Evolutionary conservation across 1,140 invertebrate genomes (phyloP).

Genomic region (Adelges cooleyi): DNA sequence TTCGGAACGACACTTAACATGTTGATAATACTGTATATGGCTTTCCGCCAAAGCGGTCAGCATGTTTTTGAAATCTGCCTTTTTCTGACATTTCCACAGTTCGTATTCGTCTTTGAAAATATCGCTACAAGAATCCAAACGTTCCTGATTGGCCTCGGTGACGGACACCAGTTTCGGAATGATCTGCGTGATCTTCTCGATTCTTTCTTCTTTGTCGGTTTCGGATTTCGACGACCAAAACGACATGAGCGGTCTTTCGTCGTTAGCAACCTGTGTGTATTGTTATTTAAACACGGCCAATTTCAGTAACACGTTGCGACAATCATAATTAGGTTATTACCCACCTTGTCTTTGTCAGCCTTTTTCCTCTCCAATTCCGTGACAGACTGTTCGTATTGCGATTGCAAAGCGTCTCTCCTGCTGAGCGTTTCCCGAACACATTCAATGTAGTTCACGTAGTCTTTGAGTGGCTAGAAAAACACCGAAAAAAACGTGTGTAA

Average conservation of each 20-base stretch:
- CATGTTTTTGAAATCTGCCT: constrained; percentile 53
- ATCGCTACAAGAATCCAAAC: constrained; percentile 58
- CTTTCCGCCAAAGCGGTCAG: constrained; percentile 52
- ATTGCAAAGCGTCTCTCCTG: constrained; percentile 55
- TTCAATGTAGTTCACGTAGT: constrained; percentile 58
- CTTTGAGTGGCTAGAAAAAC: constrained; percentile 46
- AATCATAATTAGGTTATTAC: background rate
- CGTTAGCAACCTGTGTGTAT: background rate
- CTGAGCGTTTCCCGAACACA: constrained; percentile 55
- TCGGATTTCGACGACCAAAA: constrained; percentile 3
- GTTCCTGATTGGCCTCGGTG: constrained; percentile 47
- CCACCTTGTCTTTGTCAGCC: constrained; percentile 46
- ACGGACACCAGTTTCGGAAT: constrained; percentile 47
- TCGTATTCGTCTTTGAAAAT: constrained; percentile 58
- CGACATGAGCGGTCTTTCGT: constrained; percentile 8
- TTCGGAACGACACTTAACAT: constrained; percentile 35
- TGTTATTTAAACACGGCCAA: background rate
- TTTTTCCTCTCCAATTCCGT: constrained; percentile 53
- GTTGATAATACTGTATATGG: constrained; percentile 56
- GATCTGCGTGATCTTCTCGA: constrained; percentile 43
- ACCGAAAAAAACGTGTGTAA: background rate
- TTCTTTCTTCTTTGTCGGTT: constrained; percentile 41
- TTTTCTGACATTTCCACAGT: constrained; percentile 58
- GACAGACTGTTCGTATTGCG: constrained; percentile 52
- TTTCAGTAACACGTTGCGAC: background rate